Percentiles rank a stretch among this genome's conserved stretches.
phyloP scores from a whole-genome alignment of 2,113 vertebrate species.

The Strix uralensis region DNA sequence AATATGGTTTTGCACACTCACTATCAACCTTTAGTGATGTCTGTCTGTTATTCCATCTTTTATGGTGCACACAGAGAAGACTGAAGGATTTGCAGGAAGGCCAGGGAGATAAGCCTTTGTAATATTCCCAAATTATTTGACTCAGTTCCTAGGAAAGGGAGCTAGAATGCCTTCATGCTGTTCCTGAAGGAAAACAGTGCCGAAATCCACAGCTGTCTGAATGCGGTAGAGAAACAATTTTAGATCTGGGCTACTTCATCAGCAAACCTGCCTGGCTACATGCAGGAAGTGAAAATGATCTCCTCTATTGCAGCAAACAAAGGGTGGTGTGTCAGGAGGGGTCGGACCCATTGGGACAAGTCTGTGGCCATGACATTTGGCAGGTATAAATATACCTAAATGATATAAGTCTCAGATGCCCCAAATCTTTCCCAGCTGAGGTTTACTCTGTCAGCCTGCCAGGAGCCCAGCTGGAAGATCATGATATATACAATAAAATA shows the following conservation, averaged over 20 bases:
- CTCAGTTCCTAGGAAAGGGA: neutral
- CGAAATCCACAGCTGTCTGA: neutral
- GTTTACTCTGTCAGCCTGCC: constrained; percentile 9
- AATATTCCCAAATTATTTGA: neutral
- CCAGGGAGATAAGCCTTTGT: neutral
- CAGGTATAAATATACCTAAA: neutral
- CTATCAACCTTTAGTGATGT: neutral
- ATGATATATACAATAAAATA: neutral
- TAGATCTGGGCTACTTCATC: neutral
- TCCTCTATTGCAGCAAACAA: neutral
- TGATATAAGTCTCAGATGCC: neutral
- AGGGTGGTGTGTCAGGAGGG: neutral
- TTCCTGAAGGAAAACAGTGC: neutral
- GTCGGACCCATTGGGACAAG: neutral
- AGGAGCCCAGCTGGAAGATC: constrained; percentile 12
- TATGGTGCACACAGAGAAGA: neutral
- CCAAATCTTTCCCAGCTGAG: neutral
- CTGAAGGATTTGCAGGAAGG: neutral
- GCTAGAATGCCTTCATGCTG: neutral
- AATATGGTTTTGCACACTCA: neutral
- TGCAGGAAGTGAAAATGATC: neutral
- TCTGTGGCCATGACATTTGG: neutral
- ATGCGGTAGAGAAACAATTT: neutral
- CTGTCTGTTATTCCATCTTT: neutral
- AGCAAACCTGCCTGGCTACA: neutral